These are phyloP conservation scores for Aplysia californica DNA, from an alignment of 1,140 invertebrate genomes.

Conservation along the genomic window DNA sequence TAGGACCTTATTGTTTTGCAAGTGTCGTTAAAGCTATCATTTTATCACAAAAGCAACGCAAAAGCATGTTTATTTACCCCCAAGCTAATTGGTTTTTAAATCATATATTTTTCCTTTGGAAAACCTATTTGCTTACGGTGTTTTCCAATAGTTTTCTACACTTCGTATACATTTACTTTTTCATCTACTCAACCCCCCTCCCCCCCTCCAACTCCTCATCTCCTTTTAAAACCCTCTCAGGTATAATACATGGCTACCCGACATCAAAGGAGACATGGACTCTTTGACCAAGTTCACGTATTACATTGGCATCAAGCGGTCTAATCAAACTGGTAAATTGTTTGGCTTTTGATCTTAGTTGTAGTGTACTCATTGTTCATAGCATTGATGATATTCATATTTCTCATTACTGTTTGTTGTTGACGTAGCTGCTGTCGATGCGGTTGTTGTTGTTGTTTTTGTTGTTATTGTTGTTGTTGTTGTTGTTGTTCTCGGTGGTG, in stretches of 20 bases:
- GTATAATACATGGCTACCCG: conserved; percentile 46
- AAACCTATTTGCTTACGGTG: not conserved
- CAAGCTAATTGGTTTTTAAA: not conserved
- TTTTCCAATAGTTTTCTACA: no score
- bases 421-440: not conserved
- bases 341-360: not conserved
- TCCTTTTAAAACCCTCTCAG: conserved; percentile 10
- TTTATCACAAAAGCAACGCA: no score
- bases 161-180: no score
- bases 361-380: not conserved
- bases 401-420: not conserved
- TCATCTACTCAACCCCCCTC: no score
- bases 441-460: not conserved
- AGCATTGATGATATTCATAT: not conserved
- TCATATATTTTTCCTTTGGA: not conserved
- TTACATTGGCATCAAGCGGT: conserved; percentile 53
- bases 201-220: not conserved
- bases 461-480: no score
- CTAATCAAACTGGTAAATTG: conserved; percentile 83
- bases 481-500: no score
- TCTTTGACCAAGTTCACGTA: conserved; percentile 51
- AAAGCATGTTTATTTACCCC: not conserved
- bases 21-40: no score
- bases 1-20: no score
- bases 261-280: conserved; percentile 35